Evolutionary conservation across 2,888 invertebrate species (phyloP).

Genomic region (Cryptocephalus primarius): DNA sequence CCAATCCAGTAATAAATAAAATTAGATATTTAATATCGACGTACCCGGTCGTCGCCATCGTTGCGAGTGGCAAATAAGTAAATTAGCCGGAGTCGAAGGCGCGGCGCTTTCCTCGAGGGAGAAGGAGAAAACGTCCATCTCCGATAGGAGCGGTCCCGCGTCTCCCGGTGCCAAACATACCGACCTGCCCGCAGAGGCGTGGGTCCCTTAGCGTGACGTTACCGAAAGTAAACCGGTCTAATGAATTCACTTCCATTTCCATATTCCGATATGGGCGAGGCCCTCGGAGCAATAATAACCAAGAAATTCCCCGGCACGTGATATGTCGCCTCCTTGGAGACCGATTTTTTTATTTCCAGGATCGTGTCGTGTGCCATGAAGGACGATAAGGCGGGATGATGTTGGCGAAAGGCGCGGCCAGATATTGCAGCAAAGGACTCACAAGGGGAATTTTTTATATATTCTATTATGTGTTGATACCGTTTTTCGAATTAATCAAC

Average conservation of each 20-base stretch:
- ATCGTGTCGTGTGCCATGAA: too few relatives aligned
- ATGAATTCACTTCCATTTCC: background rate
- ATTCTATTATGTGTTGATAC: too few relatives aligned
- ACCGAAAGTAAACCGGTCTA: background rate
- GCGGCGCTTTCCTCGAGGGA: constrained; percentile 16
- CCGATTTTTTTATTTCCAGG: constrained; percentile 1
- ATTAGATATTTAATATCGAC: too few relatives aligned
- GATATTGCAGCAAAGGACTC: too few relatives aligned
- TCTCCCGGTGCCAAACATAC: too few relatives aligned
- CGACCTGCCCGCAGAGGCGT: constrained; percentile 28
- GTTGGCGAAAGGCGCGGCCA: too few relatives aligned
- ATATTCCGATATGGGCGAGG: background rate
- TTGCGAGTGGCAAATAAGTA: constrained; percentile 19
- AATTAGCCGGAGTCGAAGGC: constrained; percentile 23
- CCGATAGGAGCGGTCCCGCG: too few relatives aligned
- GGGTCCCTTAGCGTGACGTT: constrained; percentile 10
- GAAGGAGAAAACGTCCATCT: constrained; percentile 29
- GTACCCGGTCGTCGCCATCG: too few relatives aligned
- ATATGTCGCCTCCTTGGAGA: constrained; percentile 1
- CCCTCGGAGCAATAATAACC: background rate
- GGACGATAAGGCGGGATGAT: too few relatives aligned
- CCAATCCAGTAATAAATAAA: too few relatives aligned
- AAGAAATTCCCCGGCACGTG: constrained; percentile 4
- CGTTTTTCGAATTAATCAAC: too few relatives aligned
- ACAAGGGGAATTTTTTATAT: too few relatives aligned